phyloP scores from a whole-genome alignment of 2,113 vertebrate species.

The Scortum barcoo region DNA sequence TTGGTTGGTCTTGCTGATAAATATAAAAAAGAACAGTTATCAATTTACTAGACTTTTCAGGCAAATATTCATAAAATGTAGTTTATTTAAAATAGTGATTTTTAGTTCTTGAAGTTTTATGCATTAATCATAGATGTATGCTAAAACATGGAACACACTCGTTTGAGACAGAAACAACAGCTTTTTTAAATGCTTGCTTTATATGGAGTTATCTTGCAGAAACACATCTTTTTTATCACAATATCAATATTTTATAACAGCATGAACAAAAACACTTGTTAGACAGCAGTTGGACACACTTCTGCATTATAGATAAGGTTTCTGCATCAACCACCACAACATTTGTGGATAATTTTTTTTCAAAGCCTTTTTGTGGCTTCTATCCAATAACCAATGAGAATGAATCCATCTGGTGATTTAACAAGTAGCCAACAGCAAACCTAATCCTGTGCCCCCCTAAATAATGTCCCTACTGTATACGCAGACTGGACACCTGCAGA shows the following conservation, averaged over 20 bases:
- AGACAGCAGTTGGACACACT: background rate
- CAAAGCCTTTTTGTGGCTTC: background rate
- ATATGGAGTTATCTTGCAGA: background rate
- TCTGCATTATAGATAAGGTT: background rate
- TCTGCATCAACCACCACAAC: background rate
- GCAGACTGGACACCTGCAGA: slow-evolving; percentile 26
- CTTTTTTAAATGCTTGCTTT: background rate
- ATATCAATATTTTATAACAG: background rate
- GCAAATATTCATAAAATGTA: background rate
- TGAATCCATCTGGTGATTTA: background rate
- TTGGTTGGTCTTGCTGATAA: background rate
- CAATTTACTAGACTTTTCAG: background rate
- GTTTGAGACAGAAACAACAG: background rate
- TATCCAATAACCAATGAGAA: background rate
- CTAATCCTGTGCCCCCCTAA: too few species aligned
- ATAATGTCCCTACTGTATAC: background rate
- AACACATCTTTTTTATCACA: background rate
- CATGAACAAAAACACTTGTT: background rate
- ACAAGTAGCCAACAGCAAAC: slow-evolving; percentile 9
- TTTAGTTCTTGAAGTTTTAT: background rate
- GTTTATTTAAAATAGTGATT: background rate
- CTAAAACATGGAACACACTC: background rate
- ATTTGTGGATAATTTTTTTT: background rate
- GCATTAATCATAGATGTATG: background rate
- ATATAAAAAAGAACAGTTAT: background rate